Evolutionary conservation across 2,888 invertebrate genomes (phyloP).

Genomic region (Dioctria rufipes): DNA sequence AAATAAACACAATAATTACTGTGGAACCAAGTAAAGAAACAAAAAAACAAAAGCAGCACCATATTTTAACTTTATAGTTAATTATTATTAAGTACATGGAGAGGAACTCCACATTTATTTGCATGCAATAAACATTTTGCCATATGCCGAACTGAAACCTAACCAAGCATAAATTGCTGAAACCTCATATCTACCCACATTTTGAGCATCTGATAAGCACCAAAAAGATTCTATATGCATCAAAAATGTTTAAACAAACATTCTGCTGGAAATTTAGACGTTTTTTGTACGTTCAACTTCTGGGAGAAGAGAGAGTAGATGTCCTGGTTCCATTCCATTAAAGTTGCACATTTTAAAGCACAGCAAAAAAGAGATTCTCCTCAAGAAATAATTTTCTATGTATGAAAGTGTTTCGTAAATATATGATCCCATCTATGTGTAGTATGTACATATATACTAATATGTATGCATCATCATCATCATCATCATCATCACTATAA

Average conservation of each 20-base stretch:
- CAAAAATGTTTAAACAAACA: conserved; percentile 6
- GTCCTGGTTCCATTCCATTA: conserved; percentile 23
- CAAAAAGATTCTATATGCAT: background rate
- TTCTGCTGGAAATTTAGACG: conserved; percentile 4
- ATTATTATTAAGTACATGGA: no score
- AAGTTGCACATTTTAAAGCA: conserved; percentile 6
- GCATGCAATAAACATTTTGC: background rate
- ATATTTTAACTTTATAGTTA: no score
- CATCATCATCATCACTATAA: no score
- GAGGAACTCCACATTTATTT: no score
- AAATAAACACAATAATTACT: no score
- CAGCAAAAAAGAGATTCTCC: no score
- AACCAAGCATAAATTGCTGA: conserved; percentile 24
- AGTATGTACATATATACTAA: background rate
- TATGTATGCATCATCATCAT: no score
- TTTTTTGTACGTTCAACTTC: conserved; percentile 13
- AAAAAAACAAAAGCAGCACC: no score
- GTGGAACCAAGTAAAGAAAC: no score
- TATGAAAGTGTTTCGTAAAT: background rate
- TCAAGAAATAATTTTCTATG: no score
- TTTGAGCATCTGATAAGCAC: conserved; percentile 24
- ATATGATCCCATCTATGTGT: background rate
- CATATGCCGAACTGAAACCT: background rate
- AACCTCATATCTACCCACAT: background rate
- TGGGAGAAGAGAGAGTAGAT: background rate